A percentile compares a stretch with the other conserved stretches of the same genome.
These are phyloP conservation scores for Dolichotis patagonum DNA, from an alignment of 2,113 vertebrate species.

Conservation along the genomic window DNA sequence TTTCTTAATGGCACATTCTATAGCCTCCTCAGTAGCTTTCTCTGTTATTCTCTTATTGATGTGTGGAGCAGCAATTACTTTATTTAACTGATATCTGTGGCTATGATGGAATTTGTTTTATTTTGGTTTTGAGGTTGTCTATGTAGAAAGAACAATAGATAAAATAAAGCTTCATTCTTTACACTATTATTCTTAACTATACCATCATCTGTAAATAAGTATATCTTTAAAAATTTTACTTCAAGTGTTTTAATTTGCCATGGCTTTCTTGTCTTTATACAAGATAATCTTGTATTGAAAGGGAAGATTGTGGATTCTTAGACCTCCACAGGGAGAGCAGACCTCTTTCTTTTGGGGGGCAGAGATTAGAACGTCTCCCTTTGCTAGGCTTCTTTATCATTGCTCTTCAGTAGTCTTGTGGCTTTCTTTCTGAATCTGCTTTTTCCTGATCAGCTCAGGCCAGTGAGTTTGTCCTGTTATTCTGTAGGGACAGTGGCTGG, in stretches of 20 bases:
- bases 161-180: not conserved
- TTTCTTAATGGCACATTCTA: not conserved
- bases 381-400: not conserved
- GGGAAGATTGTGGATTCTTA: not conserved
- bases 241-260: not conserved
- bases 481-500: not conserved
- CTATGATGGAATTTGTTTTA: not conserved
- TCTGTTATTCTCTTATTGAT: not conserved
- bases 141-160: not conserved
- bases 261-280: not conserved
- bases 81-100: not conserved
- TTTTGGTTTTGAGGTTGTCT: conserved; percentile 11
- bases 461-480: not conserved
- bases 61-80: not conserved
- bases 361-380: not conserved
- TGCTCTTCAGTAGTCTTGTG: not conserved
- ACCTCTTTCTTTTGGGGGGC: not conserved
- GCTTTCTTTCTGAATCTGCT: not conserved
- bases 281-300: not conserved
- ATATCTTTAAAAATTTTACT: not conserved
- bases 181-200: not conserved
- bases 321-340: not conserved
- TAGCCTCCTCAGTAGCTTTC: not conserved
- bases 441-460: not conserved
- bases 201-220: not conserved